Evolutionary conservation across 2,888 invertebrate species (phyloP), one percentile per base, ranked within the genome.

Genomic region (Synergus japonicus): DNA sequence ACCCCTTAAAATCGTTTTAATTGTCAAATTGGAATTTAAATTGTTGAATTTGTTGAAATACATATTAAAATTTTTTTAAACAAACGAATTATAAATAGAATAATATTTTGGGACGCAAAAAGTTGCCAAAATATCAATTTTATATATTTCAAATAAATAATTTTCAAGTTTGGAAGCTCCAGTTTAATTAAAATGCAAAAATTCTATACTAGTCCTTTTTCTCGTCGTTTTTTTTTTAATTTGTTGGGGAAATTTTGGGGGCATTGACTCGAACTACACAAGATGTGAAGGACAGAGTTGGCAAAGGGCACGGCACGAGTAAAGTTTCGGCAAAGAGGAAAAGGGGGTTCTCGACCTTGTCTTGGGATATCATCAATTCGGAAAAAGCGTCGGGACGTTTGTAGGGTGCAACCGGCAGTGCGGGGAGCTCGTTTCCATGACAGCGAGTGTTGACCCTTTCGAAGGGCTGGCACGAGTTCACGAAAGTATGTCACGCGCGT

Each of bases 401-500:
- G 13, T 15, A 12, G 49, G 7, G 22, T 54, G 41, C 37, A 67
- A 84, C 85, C 82, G 84, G 83, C 29, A 10, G 10, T 18, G 84
- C 79, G 84, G 85, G 85, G 85, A 83, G 86, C 77, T 80, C 83
- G 87, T 89, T 82, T 85, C 87, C 90, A 90, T 91, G 90, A 85
- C 85, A 88, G 91, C 91, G 90, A 87, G 86, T 91, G 90, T 91
- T 91, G 90, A 91, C 91, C 91, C 89, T 79, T 81, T 83, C 82
- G 83, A 85, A 88, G 86, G 88, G 86, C 86, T 86, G 83, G 80
- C 83, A 86, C 86, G 82, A 84, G 85, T 86, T 84, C 82, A 82
- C 83, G 81, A 86, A 88, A 87, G 85, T 88, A 85, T 88, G 87
- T 88, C 88, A 88, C 83, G 85, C 86, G 85, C 83, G 85, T 85